Percentiles rank a stretch among this genome's conserved stretches.
phyloP scores from a whole-genome alignment of 2,888 invertebrate species.

The Platerodrilus igneus region DNA sequence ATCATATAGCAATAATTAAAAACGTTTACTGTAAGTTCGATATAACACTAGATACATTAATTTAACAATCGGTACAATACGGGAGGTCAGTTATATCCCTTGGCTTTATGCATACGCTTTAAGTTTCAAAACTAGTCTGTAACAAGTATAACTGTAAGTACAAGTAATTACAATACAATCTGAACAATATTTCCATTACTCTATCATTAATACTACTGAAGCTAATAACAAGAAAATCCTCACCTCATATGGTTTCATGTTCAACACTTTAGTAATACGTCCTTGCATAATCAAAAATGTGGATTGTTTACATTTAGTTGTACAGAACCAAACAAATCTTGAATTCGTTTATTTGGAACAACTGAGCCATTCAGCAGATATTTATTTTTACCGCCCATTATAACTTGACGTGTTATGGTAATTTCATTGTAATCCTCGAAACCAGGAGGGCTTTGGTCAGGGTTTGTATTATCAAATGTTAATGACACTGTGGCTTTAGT shows the following conservation, averaged over 20 bases:
- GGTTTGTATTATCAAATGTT: slow-evolving; percentile 88
- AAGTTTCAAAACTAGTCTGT: too few species aligned
- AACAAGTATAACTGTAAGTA: too few species aligned
- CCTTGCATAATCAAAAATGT: slow-evolving; percentile 99
- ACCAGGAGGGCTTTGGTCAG: slow-evolving; percentile 77
- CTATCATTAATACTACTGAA: too few species aligned
- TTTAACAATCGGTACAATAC: too few species aligned
- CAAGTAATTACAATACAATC: too few species aligned
- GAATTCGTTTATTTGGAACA: slow-evolving; percentile 84
- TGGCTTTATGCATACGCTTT: too few species aligned
- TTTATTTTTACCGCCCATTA: slow-evolving; percentile 84
- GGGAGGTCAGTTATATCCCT: too few species aligned
- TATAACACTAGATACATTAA: too few species aligned
- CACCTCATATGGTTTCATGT: slow-evolving; percentile 97
- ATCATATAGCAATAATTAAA: too few species aligned
- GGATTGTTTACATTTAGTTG: slow-evolving; percentile 99
- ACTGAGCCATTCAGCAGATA: slow-evolving; percentile 91
- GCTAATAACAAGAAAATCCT: slow-evolving; percentile 11
- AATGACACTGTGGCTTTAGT: slow-evolving; percentile 94
- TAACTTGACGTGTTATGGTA: slow-evolving; percentile 84
- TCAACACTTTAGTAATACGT: slow-evolving; percentile 95
- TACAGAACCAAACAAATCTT: slow-evolving; percentile 93
- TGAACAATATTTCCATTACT: too few species aligned
- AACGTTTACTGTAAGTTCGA: too few species aligned
- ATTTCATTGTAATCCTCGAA: slow-evolving; percentile 90